Conservation (phyloP, 2,888 invertebrate species). For the Pherbina coryleti region DNA sequence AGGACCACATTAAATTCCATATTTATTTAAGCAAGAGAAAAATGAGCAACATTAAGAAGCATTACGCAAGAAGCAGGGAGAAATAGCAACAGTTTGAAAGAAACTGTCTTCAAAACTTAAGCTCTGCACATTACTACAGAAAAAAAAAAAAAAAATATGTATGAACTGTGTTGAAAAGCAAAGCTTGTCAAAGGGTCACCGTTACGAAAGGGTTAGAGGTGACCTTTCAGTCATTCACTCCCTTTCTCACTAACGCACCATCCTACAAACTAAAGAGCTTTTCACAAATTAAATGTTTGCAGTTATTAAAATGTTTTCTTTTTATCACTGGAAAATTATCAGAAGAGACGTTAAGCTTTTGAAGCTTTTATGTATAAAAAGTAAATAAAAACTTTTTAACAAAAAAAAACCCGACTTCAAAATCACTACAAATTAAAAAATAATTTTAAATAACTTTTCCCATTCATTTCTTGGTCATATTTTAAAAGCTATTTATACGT, state of each 20-base stretch:
- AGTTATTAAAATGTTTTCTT: constrained; percentile 48
- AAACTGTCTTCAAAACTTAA: neutral
- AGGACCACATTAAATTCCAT: neutral
- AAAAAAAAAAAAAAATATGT: neutral
- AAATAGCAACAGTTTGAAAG: neutral
- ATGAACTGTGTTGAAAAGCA: neutral
- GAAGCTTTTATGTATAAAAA: constrained; percentile 10
- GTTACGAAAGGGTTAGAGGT: no score
- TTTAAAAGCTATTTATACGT: no score
- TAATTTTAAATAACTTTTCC: no score
- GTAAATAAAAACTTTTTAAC: no score
- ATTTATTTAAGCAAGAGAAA: constrained; percentile 7
- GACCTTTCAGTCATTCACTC: no score
- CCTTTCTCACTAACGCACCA: no score
- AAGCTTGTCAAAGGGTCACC: no score
- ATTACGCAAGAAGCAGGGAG: neutral
- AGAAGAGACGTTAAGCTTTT: constrained; percentile 42
- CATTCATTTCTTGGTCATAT: no score
- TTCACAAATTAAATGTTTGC: constrained; percentile 50
- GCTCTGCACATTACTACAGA: neutral
- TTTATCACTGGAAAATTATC: constrained; percentile 44
- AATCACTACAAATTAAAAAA: no score
- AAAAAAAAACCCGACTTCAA: no score
- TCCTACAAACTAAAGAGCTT: constrained; percentile 26
- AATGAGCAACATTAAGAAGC: neutral